phyloP scores from a whole-genome alignment of 92 coral and sea anemone species.

The Hydrozoanthus gracilis region DNA sequence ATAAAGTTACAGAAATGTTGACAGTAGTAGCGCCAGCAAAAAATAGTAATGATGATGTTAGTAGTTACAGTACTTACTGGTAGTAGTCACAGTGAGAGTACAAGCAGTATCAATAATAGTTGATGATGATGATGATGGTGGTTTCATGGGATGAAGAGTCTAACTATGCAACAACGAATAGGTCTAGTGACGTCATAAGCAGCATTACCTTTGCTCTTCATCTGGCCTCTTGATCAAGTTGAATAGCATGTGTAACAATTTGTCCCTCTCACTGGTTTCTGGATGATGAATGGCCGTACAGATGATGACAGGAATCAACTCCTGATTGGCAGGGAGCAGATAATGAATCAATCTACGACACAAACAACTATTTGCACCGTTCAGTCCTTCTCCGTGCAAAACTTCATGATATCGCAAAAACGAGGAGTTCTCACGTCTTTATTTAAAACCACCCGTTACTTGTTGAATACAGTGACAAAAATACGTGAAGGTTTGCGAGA shows the following conservation, averaged over 20 bases:
- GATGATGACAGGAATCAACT: constrained; percentile 92
- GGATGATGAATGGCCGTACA: constrained; percentile 98
- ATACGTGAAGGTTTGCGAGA: too few species aligned
- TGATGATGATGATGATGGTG: not conserved
- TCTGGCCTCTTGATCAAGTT: constrained; percentile 97
- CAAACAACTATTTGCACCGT: not conserved
- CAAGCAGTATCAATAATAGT: not conserved
- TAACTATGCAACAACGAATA: too few species aligned
- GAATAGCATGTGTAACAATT: constrained; percentile 86
- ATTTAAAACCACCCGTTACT: too few species aligned
- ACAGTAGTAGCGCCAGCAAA: not conserved
- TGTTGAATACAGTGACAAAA: too few species aligned
- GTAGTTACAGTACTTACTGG: not conserved
- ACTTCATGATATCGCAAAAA: not conserved
- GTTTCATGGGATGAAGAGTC: too few species aligned
- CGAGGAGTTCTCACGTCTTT: not conserved
- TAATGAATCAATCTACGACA: not conserved
- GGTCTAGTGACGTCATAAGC: too few species aligned
- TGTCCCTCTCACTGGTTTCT: constrained; percentile 91
- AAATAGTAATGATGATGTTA: not conserved
- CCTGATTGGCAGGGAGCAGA: constrained; percentile 52
- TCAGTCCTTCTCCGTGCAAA: not conserved
- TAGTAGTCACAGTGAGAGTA: not conserved
- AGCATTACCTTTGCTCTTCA: constrained; percentile 87
- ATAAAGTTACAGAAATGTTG: not conserved